phyloP scores from a whole-genome alignment of 2,888 invertebrate species.

The Epinotia brunnichana region DNA sequence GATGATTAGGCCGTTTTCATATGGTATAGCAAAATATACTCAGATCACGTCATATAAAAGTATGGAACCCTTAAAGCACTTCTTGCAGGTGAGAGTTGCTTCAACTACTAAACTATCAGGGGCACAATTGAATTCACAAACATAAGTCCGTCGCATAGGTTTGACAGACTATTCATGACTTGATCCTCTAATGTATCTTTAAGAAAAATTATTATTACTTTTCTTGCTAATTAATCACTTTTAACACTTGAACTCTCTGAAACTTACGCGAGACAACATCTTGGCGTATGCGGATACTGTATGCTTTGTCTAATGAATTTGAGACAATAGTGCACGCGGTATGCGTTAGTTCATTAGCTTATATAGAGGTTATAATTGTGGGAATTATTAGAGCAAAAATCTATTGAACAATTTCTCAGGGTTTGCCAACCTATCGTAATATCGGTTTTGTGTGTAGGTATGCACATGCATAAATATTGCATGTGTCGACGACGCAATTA shows the following conservation, averaged over 20 bases:
- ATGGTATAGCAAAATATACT: background rate
- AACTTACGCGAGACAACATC: conserved; percentile 72
- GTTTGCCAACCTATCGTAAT: conserved; percentile 76
- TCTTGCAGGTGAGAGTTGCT: background rate
- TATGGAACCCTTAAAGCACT: background rate
- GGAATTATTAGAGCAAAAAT: conserved; percentile 82
- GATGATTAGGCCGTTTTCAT: too few relatives aligned
- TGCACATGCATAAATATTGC: conserved; percentile 27
- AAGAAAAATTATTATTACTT: background rate
- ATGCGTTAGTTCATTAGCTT: conserved; percentile 68
- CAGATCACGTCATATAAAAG: background rate
- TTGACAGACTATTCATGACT: too few relatives aligned
- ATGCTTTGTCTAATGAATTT: conserved; percentile 52
- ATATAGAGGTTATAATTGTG: conserved; percentile 80
- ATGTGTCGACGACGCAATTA: conserved; percentile 46
- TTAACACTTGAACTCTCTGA: conserved; percentile 21
- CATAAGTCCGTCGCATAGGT: too few relatives aligned
- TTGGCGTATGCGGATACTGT: conserved; percentile 49
- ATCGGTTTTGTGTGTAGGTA: conserved; percentile 49
- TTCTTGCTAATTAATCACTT: background rate
- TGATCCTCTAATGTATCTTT: too few relatives aligned
- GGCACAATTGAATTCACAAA: too few relatives aligned
- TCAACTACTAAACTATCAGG: background rate
- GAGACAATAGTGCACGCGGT: conserved; percentile 64
- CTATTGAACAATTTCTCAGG: conserved; percentile 78